Evolutionary conservation across 1,140 invertebrate genomes (phyloP), one percentile per base, ranked within the genome.

Genomic region (Holotrichia oblita): DNA sequence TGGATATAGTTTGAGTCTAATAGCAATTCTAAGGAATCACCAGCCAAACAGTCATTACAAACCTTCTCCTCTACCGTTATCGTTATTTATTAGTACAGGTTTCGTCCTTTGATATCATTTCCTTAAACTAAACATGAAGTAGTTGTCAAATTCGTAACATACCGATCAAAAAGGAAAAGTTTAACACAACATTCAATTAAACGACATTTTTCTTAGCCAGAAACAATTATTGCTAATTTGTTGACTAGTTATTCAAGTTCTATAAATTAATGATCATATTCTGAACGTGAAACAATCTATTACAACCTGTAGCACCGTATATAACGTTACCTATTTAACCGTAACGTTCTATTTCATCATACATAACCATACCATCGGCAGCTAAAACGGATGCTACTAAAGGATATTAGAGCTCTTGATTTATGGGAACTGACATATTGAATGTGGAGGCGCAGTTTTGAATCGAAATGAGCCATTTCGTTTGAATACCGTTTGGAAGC

Each of bases 401-500:
- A 69, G 61, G 61, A 69, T 69, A 69, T 69, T 69, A 69, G 22
- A 7, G 61, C 61, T 20, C 22, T 27, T 69, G 61, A 69, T 69
- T 69, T 69, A 69, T 69, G 61, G 22, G 61, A 69, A 69, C 61
- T 69, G 61, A 34, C 61, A 69, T 69, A 69, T 69, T 69, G 61
- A 69, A 69, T 27, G 61, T 12, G 61, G 9, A 27, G 61, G 61
- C 61, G 61, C 61, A 69, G 61, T 69, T 69, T 69, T 69, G 61
- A 69, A 69, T 69, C 10, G 61, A 69, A 69, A 69, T 69, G 61
- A 69, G 61, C 61, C 61, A 69, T 69, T 69, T 69, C 61, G 61
- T 69, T 69, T 69, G 61, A 69, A 69, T 34, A 34, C 61, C 61
- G 61, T 69, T 12, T 12, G 2, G 61, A 24, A 12, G 61, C 61